phyloP scores from a whole-genome alignment of 1,140 invertebrate genomes.

The Ips typographus region DNA sequence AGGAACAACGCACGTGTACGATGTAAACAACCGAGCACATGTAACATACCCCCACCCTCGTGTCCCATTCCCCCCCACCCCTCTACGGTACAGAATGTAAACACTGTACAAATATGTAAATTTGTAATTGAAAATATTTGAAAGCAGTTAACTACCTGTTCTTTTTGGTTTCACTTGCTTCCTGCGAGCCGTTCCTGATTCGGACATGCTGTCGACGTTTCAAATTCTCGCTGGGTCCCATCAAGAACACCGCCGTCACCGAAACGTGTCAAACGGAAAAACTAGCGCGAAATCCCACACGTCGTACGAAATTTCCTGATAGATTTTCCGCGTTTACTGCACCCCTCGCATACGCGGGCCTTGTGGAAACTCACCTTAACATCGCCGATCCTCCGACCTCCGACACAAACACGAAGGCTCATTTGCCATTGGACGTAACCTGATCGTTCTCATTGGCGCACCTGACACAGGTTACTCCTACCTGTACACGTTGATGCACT shows the following conservation, averaged over 20 bases:
- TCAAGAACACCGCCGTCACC: slow-evolving; percentile 37
- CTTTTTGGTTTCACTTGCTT: slow-evolving; percentile 52
- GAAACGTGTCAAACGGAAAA: neutral
- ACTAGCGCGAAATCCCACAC: neutral
- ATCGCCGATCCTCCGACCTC: slow-evolving; percentile 37
- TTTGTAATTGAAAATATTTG: too few relatives aligned
- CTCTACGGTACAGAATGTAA: neutral
- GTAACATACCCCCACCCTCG: neutral
- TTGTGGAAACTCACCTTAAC: slow-evolving; percentile 42
- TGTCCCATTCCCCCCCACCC: neutral
- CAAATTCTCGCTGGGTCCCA: slow-evolving; percentile 38
- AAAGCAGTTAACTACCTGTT: slow-evolving; percentile 41
- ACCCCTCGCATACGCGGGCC: slow-evolving; percentile 44
- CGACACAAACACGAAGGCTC: slow-evolving; percentile 47
- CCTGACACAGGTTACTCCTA: slow-evolving; percentile 52
- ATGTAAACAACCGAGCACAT: neutral
- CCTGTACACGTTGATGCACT: slow-evolving; percentile 39
- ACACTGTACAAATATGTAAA: neutral
- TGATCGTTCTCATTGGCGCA: slow-evolving; percentile 48
- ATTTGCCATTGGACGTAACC: slow-evolving; percentile 50
- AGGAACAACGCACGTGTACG: slow-evolving; percentile 8
- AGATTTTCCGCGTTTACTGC: slow-evolving; percentile 21
- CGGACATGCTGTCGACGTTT: slow-evolving; percentile 32
- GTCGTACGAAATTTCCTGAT: slow-evolving; percentile 1
- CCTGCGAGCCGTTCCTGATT: slow-evolving; percentile 44